A percentile compares a stretch with the other conserved stretches of the same genome.
Evolutionary conservation across 2,797 vertebrate species (phyloP).

Genomic region (Ctenochaetus hawaiiensis): DNA sequence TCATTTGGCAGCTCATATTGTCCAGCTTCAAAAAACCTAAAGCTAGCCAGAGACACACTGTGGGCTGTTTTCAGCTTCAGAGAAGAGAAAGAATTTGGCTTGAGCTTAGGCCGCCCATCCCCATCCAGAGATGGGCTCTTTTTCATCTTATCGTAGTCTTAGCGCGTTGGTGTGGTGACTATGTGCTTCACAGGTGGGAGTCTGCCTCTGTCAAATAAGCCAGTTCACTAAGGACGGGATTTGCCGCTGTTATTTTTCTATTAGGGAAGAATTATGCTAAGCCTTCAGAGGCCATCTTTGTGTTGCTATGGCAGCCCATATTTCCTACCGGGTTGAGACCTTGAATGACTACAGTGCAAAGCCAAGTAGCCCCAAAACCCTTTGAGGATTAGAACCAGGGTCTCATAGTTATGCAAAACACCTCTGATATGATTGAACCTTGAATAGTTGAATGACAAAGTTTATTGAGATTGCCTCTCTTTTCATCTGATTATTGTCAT

Average conservation of each 20-base stretch:
- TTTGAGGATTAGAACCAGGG: constrained; percentile 96
- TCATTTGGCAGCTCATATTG: constrained; percentile 82
- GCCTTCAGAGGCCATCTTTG: constrained; percentile 97
- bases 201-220: constrained; percentile 91
- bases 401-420: constrained; percentile 95
- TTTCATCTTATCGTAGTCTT: constrained; percentile 84
- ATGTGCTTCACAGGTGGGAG: constrained; percentile 94
- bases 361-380: constrained; percentile 91
- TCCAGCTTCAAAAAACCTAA: constrained; percentile 78
- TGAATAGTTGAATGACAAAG: constrained; percentile 85
- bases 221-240: constrained; percentile 96
- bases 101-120: constrained; percentile 83
- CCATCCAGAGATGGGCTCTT: constrained; percentile 82
- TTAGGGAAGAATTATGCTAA: constrained; percentile 98
- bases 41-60: constrained; percentile 79
- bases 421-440: constrained; percentile 87
- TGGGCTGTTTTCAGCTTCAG: constrained; percentile 80
- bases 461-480: constrained; percentile 85
- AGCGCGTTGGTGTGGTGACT: constrained; percentile 86
- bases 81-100: constrained; percentile 82
- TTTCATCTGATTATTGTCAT: constrained; percentile 83
- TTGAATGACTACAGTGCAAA: constrained; percentile 98
- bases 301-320: constrained; percentile 98
- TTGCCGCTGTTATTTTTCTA: constrained; percentile 99
- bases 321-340: constrained; percentile 99